Base-by-base conservation (phyloP, 2,797 vertebrate genomes). In the Ptychobarbus kaznakovi region DNA sequence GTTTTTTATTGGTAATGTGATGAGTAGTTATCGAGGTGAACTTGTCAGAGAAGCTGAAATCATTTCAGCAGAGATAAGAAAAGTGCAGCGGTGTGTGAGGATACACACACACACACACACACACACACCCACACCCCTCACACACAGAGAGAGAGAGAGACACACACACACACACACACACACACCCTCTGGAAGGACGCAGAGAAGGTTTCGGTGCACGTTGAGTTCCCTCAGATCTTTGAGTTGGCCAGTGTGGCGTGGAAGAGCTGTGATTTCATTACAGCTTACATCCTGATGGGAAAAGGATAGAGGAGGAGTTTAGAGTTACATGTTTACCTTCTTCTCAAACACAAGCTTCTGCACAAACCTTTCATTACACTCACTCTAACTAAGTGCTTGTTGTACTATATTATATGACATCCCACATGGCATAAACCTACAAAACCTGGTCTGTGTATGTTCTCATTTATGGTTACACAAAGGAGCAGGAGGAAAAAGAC, bases 101-200 rank as follows among this genome's bases (percentile, higher is more conserved):
- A 80, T 4, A 49, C 18, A 22, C 8, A n/a, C 53, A 75, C 69
- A 79, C 32, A 22, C 81, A 78, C 11, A 70, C 61, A 78, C 46
- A 63, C 49, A 77, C 46, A 49, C 13, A 46, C 6, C 20, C 44
- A 76, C 63, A 79, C 32, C 46, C 56, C 49, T 74, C 40, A 49
- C 13, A 49, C 6, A 22, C 44, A 76, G n/a, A n/a, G n/a, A n/a
- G n/a, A n/a, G n/a, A n/a, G n/a, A n/a, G n/a, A n/a, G n/a, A n/a
- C 46, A 63, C 49, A 77, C 40, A 49, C 13, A 49, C 6, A 22
- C 44, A 76, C 70, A 79, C 32, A 20, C 80, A 76, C 8, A 87
- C 93, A 94, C 93, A 99, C 98, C 98, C 93, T 97, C 97, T 63
- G 98, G 97, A 91, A 99, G 95, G 87, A 97, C 95, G 86, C 97